phyloP scores from a whole-genome alignment of 2,797 vertebrate species.

The Lycodopsis pacificus region DNA sequence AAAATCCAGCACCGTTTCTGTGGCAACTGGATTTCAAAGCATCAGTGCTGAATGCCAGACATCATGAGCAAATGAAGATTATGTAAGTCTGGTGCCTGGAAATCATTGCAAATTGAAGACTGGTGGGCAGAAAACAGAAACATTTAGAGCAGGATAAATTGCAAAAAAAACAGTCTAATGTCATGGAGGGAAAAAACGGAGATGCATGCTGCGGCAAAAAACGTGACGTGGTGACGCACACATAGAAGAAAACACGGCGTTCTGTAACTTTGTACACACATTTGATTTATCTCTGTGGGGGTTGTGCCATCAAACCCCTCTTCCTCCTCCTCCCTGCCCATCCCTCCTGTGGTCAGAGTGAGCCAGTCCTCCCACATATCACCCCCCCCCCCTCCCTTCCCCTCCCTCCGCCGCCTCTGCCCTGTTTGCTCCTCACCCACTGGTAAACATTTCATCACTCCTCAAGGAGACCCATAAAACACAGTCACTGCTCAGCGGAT shows the following conservation, averaged over 20 bases:
- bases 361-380: constrained; percentile 60
- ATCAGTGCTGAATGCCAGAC: constrained; percentile 57
- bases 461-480: constrained; percentile 79
- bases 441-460: constrained; percentile 81
- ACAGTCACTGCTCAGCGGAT: constrained; percentile 40
- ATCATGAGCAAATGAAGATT: constrained; percentile 66
- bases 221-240: not conserved
- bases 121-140: constrained; percentile 46
- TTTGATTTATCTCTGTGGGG: constrained; percentile 66
- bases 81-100: constrained; percentile 61
- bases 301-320: constrained; percentile 69
- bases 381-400: not conserved
- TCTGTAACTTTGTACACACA: constrained; percentile 44
- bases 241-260: constrained; percentile 7
- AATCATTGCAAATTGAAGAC: constrained; percentile 65
- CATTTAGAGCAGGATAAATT: not conserved
- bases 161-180: constrained; percentile 1
- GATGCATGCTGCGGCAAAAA: not conserved
- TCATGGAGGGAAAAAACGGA: constrained; percentile 5
- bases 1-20: constrained; percentile 64
- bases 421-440: constrained; percentile 63
- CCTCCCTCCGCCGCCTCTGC: constrained; percentile 12
- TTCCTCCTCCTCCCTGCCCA: constrained; percentile 35
- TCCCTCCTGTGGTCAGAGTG: constrained; percentile 36
- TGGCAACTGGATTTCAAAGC: constrained; percentile 71